phyloP scores from a whole-genome alignment of 1,140 invertebrate genomes.

The Semibalanus balanoides region DNA sequence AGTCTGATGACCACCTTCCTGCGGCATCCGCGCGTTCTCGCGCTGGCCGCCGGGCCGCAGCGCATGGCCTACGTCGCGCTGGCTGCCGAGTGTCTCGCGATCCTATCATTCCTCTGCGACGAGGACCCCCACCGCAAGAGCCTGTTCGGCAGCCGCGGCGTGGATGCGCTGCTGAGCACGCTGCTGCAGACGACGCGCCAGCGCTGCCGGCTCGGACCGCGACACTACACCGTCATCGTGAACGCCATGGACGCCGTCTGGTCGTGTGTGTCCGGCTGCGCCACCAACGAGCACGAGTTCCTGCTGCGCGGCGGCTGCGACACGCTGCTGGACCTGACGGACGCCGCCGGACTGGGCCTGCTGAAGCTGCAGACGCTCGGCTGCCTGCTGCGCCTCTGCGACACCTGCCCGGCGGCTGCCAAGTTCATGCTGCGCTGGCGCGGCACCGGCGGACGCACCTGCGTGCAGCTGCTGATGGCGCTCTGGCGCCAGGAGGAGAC shows the following conservation, averaged over 20 bases:
- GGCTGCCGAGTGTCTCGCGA: background rate
- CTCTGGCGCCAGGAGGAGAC: background rate
- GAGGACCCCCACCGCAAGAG: background rate
- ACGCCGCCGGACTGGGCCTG: background rate
- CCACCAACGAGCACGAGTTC: background rate
- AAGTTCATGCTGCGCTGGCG: background rate
- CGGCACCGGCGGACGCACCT: background rate
- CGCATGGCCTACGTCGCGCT: background rate
- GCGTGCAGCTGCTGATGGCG: background rate
- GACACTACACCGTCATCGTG: background rate
- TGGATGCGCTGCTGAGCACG: background rate
- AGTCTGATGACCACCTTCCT: background rate
- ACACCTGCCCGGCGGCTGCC: background rate
- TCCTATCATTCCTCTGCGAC: background rate
- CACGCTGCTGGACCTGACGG: background rate
- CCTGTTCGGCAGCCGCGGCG: background rate
- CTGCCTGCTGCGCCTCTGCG: slow-evolving; percentile 2
- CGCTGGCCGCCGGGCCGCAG: background rate
- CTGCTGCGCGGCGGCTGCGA: background rate
- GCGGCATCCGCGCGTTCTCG: background rate
- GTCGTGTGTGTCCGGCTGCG: background rate
- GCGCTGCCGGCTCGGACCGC: background rate
- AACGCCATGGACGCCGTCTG: background rate
- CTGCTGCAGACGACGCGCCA: background rate
- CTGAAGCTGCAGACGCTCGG: background rate